phyloP scores from a whole-genome alignment of 2,888 invertebrate genomes.

The Atrina japonica region DNA sequence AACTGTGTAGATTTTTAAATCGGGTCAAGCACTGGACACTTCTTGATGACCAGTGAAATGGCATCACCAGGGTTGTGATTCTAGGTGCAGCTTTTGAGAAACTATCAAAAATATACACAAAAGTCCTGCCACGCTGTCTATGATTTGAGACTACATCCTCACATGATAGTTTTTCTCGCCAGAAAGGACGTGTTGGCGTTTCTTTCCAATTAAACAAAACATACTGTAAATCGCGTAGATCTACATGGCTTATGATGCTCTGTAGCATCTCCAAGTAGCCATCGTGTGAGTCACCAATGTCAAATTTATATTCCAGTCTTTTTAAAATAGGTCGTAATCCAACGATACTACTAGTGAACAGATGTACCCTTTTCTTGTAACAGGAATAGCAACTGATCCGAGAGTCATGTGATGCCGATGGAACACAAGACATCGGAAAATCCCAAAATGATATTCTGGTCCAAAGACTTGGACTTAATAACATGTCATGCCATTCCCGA shows the following conservation, averaged over 20 bases:
- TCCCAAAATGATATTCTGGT: slow-evolving; percentile 71
- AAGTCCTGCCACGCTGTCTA: slow-evolving; percentile 71
- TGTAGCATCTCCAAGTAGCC: slow-evolving; percentile 72
- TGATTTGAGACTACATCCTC: slow-evolving; percentile 73
- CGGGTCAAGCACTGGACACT: slow-evolving; percentile 72
- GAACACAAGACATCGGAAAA: slow-evolving; percentile 72
- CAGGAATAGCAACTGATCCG: slow-evolving; percentile 67
- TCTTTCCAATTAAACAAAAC: slow-evolving; percentile 79
- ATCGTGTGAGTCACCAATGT: slow-evolving; percentile 75
- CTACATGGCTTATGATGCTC: slow-evolving; percentile 59
- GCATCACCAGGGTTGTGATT: slow-evolving; percentile 72
- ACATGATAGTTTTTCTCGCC: slow-evolving; percentile 64
- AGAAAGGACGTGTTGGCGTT: slow-evolving; percentile 75
- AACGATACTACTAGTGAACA: slow-evolving; percentile 69
- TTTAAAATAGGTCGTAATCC: slow-evolving; percentile 66
- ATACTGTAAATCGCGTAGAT: slow-evolving; percentile 66
- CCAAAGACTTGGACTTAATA: slow-evolving; percentile 74
- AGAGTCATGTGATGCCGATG: slow-evolving; percentile 55
- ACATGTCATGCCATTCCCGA: slow-evolving; percentile 67
- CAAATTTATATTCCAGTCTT: slow-evolving; percentile 77
- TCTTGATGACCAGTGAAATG: slow-evolving; percentile 78
- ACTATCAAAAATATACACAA: slow-evolving; percentile 74
- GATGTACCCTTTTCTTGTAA: slow-evolving; percentile 71
- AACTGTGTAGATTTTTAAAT: slow-evolving; percentile 66
- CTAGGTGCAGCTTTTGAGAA: slow-evolving; percentile 73